Percentiles rank a stretch among this genome's conserved stretches.
Evolutionary conservation across 1,140 invertebrate species (phyloP).

Genomic region (Bombus pascuorum): DNA sequence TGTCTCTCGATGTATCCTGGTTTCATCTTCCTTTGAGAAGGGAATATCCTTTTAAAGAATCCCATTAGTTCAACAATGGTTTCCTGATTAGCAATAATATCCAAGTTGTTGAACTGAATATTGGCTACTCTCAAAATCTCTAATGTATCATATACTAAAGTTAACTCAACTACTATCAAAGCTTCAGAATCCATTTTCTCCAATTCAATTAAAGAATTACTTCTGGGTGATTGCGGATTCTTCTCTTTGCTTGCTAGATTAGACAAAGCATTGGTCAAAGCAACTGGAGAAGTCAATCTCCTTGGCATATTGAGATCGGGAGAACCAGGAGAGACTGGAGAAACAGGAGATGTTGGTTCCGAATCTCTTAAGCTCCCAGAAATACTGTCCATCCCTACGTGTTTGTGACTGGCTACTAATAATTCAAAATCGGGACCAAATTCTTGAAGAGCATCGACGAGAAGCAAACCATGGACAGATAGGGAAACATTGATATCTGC

Average conservation of each 20-base stretch:
- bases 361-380: conserved; percentile 96
- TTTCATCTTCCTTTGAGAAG: conserved; percentile 78
- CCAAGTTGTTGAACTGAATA: conserved; percentile 96
- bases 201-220: conserved; percentile 70
- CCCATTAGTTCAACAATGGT: conserved; percentile 96
- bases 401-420: conserved; percentile 95
- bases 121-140: conserved; percentile 90
- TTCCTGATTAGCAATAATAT: conserved; percentile 98
- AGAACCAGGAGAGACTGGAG: conserved; percentile 88
- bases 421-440: conserved; percentile 97
- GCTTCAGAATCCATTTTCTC: conserved; percentile 89
- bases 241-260: conserved; percentile 76
- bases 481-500: conserved; percentile 90
- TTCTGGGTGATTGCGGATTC: conserved; percentile 72
- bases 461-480: conserved; percentile 94
- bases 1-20: conserved; percentile 68
- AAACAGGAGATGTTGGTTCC: conserved; percentile 93
- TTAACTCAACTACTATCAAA: conserved; percentile 92
- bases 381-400: conserved; percentile 96
- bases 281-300: conserved; percentile 83
- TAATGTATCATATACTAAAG: conserved; percentile 85
- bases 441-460: conserved; percentile 97
- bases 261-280: conserved; percentile 84
- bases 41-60: conserved; percentile 90
- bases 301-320: conserved; percentile 81